Base-by-base conservation (phyloP, 2,888 invertebrate species). In the Drosophila algonquin region DNA sequence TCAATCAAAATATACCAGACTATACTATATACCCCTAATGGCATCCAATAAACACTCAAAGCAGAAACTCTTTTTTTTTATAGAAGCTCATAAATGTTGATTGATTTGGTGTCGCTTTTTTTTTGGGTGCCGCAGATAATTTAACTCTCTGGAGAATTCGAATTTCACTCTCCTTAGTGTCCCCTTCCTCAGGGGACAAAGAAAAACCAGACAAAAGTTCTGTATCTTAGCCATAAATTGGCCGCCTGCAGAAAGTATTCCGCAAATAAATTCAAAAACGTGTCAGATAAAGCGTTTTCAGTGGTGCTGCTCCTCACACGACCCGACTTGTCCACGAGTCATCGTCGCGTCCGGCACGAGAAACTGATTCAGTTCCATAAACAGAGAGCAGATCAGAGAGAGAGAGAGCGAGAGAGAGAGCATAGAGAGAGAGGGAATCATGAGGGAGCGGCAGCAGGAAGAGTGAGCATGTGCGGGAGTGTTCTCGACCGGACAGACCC, bases 191-290 rank as follows among this genome's bases (percentile, higher is more conserved):
- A 35, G 35, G 12, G 35, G 35, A 35, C 35, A 35, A 12, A 14
- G 35, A 35, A 12, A 35, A 12, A 1, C 58, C 57, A 69, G 70
- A 75, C 56, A 53, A 55, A 69, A 59, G 57, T 44, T 74, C 58
- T 73, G 32, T 74, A 74, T 74, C 76, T 76, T 53, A 58, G 57
- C 52, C 70, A 75, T 74, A 74, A 74, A 74, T 74, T 75, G 14
- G 46, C 40, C 70, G 56, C 53, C 52, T 21, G 54, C 32, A 47
- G 60, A 52, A 56, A 54, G 54, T 57, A 74, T 80, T 74, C 63
- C 67, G 70, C 79, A 80, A 75, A 72, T 73, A 78, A 83, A 86
- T 70, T 61, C 72, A 71, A 67, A 88, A 88, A 87, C 87, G 87
- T 88, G 82, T 74, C 89, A 74, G 68, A 71, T 76, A 85, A 76